phyloP scores from a whole-genome alignment of 2,113 vertebrate genomes.

The Peromyscus californicus region DNA sequence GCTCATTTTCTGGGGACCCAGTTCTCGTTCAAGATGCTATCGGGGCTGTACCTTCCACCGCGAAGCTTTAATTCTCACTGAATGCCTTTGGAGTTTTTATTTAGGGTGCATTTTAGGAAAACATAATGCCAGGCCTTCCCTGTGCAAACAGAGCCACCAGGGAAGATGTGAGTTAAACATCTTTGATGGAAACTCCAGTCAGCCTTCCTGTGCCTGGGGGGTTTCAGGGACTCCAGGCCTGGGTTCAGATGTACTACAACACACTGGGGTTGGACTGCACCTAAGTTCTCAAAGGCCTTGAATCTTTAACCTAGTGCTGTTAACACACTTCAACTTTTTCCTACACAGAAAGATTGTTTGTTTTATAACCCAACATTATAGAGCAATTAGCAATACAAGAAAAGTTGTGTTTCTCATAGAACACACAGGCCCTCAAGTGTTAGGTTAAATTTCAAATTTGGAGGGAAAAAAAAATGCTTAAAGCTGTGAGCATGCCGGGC shows the following conservation, averaged over 20 bases:
- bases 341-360: not conserved
- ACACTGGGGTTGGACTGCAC: conserved; percentile 19
- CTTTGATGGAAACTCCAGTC: not conserved
- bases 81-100: conserved; percentile 51
- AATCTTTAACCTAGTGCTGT: not conserved
- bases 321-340: conserved; percentile 51
- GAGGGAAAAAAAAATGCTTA: not conserved
- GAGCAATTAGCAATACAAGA: conserved; percentile 29
- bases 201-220: not conserved
- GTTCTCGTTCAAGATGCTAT: not conserved
- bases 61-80: not conserved
- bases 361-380: not conserved
- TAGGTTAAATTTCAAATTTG: not conserved
- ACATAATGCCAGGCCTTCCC: not conserved
- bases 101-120: conserved; percentile 61
- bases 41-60: not conserved
- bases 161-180: not conserved
- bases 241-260: conserved; percentile 52
- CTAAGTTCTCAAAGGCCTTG: conserved; percentile 34
- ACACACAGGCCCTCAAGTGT: not conserved
- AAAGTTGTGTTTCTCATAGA: not conserved
- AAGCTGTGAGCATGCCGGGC: not conserved
- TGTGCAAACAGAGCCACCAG: not conserved
- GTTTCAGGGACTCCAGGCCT: not conserved
- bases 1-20: conserved; percentile 48